phyloP scores from a whole-genome alignment of 2,797 vertebrate genomes.

The Mallotus villosus region DNA sequence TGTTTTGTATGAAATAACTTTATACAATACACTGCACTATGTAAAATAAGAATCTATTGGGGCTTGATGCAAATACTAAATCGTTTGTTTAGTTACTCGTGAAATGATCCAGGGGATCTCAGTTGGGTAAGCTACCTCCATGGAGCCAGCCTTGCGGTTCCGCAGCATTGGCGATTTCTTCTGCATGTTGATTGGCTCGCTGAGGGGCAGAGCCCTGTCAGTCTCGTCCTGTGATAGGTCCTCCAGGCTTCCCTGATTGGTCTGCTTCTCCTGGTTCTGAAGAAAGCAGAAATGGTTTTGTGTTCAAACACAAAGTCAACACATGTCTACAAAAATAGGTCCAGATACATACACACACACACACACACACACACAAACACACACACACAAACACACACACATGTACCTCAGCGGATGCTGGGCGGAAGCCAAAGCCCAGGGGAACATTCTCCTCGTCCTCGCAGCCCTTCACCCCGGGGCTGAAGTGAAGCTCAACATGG shows the following conservation, averaged over 20 bases:
- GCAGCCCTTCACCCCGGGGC: conserved; percentile 85
- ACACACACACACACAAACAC: neutral
- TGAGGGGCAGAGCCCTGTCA: conserved; percentile 69
- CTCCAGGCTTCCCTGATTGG: conserved; percentile 89
- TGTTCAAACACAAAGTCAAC: too few species aligned
- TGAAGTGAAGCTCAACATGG: conserved; percentile 90
- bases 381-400: conserved; percentile 35
- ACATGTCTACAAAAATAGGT: neutral
- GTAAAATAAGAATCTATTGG: neutral
- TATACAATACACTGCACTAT: neutral
- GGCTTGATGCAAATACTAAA: too few species aligned
- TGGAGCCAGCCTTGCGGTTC: conserved; percentile 89
- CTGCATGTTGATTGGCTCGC: conserved; percentile 79
- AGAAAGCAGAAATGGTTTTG: conserved; percentile 4
- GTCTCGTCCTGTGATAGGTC: conserved; percentile 84
- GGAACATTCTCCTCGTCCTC: conserved; percentile 83
- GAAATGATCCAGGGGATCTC: too few species aligned
- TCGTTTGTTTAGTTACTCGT: too few species aligned
- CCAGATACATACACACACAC: neutral
- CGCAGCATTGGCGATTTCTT: conserved; percentile 85
- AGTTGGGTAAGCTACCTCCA: conserved; percentile 82
- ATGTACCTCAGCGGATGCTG: conserved; percentile 85
- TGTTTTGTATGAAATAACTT: too few species aligned
- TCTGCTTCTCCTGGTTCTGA: conserved; percentile 86
- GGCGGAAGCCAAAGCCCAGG: conserved; percentile 85